Conservation (phyloP, 2,113 vertebrate genomes). For the Thalassoma bifasciatum region DNA sequence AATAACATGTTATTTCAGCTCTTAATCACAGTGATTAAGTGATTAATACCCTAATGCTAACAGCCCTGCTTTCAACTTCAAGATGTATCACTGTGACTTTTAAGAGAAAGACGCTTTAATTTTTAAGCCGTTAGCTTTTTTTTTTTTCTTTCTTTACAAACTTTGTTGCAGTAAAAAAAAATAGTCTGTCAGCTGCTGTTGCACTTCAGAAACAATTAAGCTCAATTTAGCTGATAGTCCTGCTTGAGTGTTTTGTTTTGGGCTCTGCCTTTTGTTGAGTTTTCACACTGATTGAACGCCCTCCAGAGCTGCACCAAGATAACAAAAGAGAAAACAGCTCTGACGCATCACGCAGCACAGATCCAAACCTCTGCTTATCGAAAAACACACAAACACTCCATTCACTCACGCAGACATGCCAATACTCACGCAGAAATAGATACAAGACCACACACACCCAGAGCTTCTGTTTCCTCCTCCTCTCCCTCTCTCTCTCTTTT, state of each 20-base stretch:
- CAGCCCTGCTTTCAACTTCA: no score
- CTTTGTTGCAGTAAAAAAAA: not conserved
- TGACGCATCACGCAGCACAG: slow-evolving; percentile 1
- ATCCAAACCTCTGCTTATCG: slow-evolving; percentile 41
- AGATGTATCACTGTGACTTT: no score
- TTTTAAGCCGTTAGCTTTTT: no score
- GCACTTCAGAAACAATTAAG: slow-evolving; percentile 1
- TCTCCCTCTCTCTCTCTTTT: not conserved
- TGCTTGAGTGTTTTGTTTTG: slow-evolving; percentile 2
- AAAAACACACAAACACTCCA: slow-evolving; percentile 38
- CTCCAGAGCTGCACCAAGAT: slow-evolving; percentile 22
- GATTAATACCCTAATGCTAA: no score
- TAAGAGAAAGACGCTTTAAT: no score
- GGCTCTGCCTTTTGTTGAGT: slow-evolving; percentile 4
- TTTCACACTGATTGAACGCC: slow-evolving; percentile 16
- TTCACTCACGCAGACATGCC: slow-evolving; percentile 19
- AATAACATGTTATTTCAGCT: no score
- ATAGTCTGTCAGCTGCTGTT: not conserved
- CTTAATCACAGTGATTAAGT: no score
- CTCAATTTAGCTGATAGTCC: not conserved
- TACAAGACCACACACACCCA: not conserved
- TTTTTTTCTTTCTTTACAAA: not conserved
- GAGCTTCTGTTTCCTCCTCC: not conserved
- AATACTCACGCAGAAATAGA: slow-evolving; percentile 1
- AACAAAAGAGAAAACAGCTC: slow-evolving; percentile 29